Conservation (phyloP, 2,797 vertebrate species). For the Pelochelys cantorii region DNA sequence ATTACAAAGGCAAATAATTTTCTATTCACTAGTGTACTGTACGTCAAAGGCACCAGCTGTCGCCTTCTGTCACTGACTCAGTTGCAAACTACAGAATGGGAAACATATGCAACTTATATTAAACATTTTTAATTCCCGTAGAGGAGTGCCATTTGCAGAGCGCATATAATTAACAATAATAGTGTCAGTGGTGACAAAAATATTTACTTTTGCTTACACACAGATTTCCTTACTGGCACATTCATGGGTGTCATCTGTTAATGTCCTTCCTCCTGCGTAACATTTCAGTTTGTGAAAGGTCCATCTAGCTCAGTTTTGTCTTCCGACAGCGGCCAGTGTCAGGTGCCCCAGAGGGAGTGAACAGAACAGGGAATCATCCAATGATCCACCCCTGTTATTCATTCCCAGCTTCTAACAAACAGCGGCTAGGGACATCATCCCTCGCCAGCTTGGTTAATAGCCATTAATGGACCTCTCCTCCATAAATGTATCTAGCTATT, state of each 20-base stretch:
- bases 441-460: too few species aligned
- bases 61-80: accelerated
- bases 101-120: not conserved
- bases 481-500: too few species aligned
- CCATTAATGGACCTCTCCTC: too few species aligned
- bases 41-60: not conserved
- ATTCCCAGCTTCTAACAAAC: too few species aligned
- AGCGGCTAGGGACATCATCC: too few species aligned
- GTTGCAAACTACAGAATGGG: not conserved
- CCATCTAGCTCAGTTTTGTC: not conserved
- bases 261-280: not conserved
- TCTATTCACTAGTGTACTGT: not conserved
- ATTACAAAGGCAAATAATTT: not conserved
- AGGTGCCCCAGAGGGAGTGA: too few species aligned
- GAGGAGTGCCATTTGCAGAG: not conserved
- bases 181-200: not conserved
- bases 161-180: not conserved
- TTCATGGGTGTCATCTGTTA: not conserved
- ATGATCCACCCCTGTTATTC: too few species aligned
- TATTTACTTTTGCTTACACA: not conserved
- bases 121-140: accelerated
- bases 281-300: not conserved
- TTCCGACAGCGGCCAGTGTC: too few species aligned
- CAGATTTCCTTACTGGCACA: not conserved
- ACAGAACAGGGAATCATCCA: too few species aligned